These are phyloP conservation scores for Aselliscus stoliczkanus DNA, from an alignment of 2,797 vertebrate species.

Conservation along the genomic window DNA sequence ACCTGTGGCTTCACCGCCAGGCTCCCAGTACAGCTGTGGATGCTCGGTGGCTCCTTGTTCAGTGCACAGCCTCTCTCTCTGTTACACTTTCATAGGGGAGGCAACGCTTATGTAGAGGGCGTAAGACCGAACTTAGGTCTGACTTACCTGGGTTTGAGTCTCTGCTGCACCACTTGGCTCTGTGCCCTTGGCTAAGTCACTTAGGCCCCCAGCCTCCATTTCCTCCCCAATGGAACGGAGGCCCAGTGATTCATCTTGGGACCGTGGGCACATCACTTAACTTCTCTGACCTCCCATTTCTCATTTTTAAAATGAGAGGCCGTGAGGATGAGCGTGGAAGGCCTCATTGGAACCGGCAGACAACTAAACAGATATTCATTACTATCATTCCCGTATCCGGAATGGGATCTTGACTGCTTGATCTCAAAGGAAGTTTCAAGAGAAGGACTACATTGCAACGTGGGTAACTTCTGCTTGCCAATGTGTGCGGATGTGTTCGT, in stretches of 20 bases:
- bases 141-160: neutral
- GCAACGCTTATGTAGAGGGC: neutral
- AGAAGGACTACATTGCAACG: fast-evolving
- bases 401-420: neutral
- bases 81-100: neutral
- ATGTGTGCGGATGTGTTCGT: fast-evolving
- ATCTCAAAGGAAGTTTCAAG: neutral
- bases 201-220: neutral
- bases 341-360: neutral
- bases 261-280: fast-evolving
- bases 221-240: neutral
- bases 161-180: neutral
- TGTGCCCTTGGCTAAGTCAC: neutral
- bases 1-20: fast-evolving
- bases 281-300: neutral
- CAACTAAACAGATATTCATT: fast-evolving
- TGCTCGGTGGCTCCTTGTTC: neutral
- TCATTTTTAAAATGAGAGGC: neutral
- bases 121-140: neutral
- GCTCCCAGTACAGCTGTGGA: fast-evolving
- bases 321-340: no score
- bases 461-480: neutral
- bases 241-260: neutral
- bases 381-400: neutral
- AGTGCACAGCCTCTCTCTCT: neutral